Base-by-base conservation (phyloP, 2,113 vertebrate genomes). In the Stercorarius parasiticus region DNA sequence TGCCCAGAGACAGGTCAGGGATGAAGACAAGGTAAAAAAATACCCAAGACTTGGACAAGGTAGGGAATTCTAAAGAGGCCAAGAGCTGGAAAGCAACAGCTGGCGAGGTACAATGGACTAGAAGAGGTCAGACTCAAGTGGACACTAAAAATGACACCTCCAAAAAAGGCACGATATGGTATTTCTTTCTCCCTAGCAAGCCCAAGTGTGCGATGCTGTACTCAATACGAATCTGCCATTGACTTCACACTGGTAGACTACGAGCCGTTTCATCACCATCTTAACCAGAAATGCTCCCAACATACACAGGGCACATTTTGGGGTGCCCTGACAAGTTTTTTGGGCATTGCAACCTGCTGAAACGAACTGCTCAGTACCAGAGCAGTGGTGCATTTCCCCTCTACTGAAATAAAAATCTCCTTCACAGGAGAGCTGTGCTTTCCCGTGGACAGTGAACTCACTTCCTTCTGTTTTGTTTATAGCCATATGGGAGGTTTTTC, bases 401-500 rank as follows among this genome's bases (percentile, higher is more conserved):
- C 1, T 4, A 61, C 30, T 67, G 61, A 88, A 93, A 88, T 47
- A 65, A 88, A 95, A 85, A 45, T 43, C 90, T 92, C 73, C 88
- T 79, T 92, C 26, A 27, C 56, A 65, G 74, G 43, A 90, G 90
- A 84, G 61, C 82, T 82, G 30, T 71, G 61, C 90, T 88, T 97
- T 96, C 90, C 93, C 61, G 0, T 86, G 94, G 89, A 95, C 9
- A 77, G 66, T 93, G 91, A 97, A 94, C 91, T 96, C 97, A 97
- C 95, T 97, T 97, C 97, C 97, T 95, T 70, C 81, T 85, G 77
- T 12, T 97, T 93, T 97, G 92, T 96, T 97, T 97, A 94, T 77
- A 94, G 78, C 32, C 5, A 2, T 77, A 74, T 38, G 79, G 90
- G 82, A 96, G 88, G 73, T 49, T 96, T 96, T 97, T 97, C 95